Conservation (phyloP, 2,888 invertebrate species). For the Mesorhabditis belari region DNA sequence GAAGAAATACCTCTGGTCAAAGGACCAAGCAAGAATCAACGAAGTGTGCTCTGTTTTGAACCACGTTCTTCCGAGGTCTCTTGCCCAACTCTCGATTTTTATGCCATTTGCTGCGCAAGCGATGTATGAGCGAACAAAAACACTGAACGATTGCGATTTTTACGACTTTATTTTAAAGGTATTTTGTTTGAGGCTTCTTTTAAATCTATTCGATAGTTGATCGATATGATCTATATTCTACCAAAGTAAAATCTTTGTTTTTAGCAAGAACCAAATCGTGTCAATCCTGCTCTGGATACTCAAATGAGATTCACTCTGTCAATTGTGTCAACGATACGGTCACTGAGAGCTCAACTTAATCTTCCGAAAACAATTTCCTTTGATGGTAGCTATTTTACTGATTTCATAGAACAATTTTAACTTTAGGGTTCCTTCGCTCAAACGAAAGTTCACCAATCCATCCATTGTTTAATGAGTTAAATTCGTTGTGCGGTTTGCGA, state of each 20-base stretch:
- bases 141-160: slow-evolving; percentile 20
- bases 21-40: slow-evolving; percentile 20
- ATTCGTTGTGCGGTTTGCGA: too few species aligned
- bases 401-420: too few species aligned
- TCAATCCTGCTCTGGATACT: slow-evolving; percentile 26
- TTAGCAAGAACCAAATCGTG: too few species aligned
- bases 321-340: slow-evolving; percentile 15
- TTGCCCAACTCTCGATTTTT: slow-evolving; percentile 36
- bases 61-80: slow-evolving; percentile 23
- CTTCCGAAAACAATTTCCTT: slow-evolving; percentile 20
- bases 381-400: too few species aligned
- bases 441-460: too few species aligned
- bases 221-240: background rate
- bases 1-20: slow-evolving; percentile 51
- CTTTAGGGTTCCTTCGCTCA: too few species aligned
- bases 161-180: slow-evolving; percentile 28
- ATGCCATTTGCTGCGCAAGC: slow-evolving; percentile 41
- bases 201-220: background rate
- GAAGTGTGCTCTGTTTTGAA: slow-evolving; percentile 24
- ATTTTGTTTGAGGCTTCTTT: too few species aligned
- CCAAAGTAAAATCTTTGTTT: too few species aligned
- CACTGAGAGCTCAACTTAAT: slow-evolving; percentile 18
- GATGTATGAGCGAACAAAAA: slow-evolving; percentile 23
- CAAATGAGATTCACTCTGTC: slow-evolving; percentile 18
- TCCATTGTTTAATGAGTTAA: too few species aligned